These are phyloP conservation scores for Vidua macroura DNA, from an alignment of 2,113 vertebrate genomes.

Conservation along the genomic window DNA sequence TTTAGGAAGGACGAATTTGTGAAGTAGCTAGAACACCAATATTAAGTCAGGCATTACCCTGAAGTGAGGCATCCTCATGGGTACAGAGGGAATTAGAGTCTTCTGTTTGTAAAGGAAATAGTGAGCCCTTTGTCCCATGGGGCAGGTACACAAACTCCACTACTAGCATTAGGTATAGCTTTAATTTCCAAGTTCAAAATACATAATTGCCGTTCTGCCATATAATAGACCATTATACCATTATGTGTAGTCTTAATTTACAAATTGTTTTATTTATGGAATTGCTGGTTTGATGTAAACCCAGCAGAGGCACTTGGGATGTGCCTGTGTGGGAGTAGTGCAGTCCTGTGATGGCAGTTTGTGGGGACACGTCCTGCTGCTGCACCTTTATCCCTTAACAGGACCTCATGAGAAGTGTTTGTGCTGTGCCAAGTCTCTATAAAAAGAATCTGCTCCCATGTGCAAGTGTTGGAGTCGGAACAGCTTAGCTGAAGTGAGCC, in stretches of 20 bases:
- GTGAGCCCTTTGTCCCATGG: not conserved
- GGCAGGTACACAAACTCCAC: not conserved
- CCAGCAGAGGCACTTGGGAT: not conserved
- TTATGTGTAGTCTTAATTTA: not conserved
- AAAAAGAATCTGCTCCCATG: not conserved
- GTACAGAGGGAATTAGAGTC: not conserved
- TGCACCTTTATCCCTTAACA: not conserved
- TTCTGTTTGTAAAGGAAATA: not conserved
- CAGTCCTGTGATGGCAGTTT: not conserved
- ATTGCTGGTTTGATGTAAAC: not conserved
- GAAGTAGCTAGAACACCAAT: not conserved
- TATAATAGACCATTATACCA: not conserved
- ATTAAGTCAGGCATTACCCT: not conserved
- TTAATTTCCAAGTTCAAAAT: not conserved
- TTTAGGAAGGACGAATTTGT: not conserved
- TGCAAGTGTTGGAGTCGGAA: not conserved
- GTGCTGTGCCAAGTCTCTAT: not conserved
- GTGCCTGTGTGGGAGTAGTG: not conserved
- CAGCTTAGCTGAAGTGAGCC: not conserved
- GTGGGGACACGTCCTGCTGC: not conserved
- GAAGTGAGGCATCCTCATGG: not conserved
- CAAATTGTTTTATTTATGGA: not conserved
- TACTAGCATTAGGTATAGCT: not conserved
- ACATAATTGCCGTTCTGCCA: not conserved
- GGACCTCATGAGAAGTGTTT: not conserved